phyloP scores from a whole-genome alignment of 2,113 vertebrate genomes.

The Morphnarchus princeps region DNA sequence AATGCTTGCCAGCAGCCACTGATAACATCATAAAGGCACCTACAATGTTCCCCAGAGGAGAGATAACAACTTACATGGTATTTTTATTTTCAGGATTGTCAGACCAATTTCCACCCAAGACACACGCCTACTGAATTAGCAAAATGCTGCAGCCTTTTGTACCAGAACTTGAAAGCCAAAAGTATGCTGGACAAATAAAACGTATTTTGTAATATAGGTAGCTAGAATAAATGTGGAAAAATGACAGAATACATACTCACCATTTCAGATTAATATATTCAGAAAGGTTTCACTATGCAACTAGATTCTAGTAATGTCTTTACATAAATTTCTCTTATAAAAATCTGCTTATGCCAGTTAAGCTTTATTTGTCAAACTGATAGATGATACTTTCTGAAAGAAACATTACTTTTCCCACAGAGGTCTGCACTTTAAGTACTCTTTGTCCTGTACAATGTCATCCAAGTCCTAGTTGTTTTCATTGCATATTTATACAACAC shows the following conservation, averaged over 20 bases:
- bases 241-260: not conserved
- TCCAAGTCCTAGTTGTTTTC: not conserved
- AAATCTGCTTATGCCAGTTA: not conserved
- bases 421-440: constrained; percentile 15
- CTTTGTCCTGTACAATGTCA: not conserved
- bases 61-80: not conserved
- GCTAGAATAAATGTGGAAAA: not conserved
- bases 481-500: not conserved
- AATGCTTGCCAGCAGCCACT: not conserved
- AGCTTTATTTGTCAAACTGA: not conserved
- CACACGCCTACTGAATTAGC: not conserved
- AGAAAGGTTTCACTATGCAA: not conserved
- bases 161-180: not conserved
- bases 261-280: not conserved
- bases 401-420: not conserved
- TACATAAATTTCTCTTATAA: not conserved
- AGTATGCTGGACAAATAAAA: not conserved
- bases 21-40: constrained; percentile 10
- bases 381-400: not conserved
- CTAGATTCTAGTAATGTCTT: not conserved
- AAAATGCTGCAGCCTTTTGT: not conserved
- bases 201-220: not conserved
- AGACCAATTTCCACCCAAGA: not conserved
- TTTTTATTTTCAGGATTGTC: constrained; percentile 27
- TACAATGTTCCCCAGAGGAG: not conserved